Conservation (phyloP, 2,797 vertebrate genomes). For the Xiphorhynchus erythropygius region DNA sequence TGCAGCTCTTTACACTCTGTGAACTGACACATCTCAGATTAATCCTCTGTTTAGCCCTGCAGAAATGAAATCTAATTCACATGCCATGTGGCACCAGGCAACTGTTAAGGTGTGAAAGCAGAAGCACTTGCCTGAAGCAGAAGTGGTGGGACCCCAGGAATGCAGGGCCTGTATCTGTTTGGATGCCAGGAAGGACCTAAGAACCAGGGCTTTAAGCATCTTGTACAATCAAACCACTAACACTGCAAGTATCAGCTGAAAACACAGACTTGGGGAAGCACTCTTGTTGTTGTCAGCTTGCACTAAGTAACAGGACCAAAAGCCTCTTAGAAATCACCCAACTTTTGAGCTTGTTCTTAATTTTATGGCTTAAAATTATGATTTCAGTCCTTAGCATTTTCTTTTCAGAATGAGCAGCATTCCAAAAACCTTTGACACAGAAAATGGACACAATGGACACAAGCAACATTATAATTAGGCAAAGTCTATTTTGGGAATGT, state of each 20-base stretch:
- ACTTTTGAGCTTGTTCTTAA: not conserved
- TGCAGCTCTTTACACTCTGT: not conserved
- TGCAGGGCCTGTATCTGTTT: not conserved
- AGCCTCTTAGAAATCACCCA: not conserved
- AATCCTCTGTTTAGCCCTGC: not conserved
- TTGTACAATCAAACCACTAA: not conserved
- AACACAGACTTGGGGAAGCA: not conserved
- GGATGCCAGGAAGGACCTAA: not conserved
- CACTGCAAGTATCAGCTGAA: not conserved
- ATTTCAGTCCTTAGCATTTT: not conserved
- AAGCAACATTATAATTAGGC: constrained; percentile 41
- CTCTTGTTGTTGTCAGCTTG: not conserved
- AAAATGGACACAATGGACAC: constrained; percentile 1
- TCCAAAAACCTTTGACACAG: constrained; percentile 34
- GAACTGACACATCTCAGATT: not conserved
- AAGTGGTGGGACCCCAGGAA: fast-evolving
- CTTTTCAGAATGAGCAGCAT: constrained; percentile 33
- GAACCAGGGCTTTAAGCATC: not conserved
- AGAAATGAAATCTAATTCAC: not conserved
- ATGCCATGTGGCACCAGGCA: not conserved
- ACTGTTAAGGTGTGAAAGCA: not conserved
- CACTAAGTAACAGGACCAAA: not conserved
- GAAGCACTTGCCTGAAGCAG: not conserved
- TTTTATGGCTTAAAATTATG: not conserved
- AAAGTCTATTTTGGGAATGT: constrained; percentile 53